Evolutionary conservation across 23 tunicate species (phyloP), one percentile per base, ranked within the genome.

Genomic region (Trididemnum clinides): DNA sequence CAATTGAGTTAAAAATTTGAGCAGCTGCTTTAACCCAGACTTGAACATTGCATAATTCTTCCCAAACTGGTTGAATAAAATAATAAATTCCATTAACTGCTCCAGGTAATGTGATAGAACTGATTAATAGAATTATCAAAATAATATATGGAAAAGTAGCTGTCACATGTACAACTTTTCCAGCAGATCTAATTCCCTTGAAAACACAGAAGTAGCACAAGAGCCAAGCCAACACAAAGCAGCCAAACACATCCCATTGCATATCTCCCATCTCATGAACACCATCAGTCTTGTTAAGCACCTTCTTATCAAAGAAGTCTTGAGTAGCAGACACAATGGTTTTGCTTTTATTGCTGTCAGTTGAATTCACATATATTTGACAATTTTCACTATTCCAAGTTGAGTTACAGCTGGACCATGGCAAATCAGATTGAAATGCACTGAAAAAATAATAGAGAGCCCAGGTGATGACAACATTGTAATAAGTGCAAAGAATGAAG

Each of bases 1-100:
- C 99, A 65, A 96, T 87, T 0, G 96, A 88, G 84, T 88, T 91
- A 34, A 91, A 96, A 64, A 77, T 84, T 64, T 96, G 99, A 6
- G 93, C 96, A 3, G 99, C 93, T 15, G 99, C 99, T 28, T 83
- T 84, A 19, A 96, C 82, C 99, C 99, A 96, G 6, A 96, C 88
- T 83, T 95, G 50, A 2, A 77, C 84, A 58, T 88, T 83, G 35
- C 80, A 35, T 26, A 92, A 69, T 54, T 88, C 64, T 30, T 28
- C 28, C 99, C 99, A 91, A 12, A 77, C 82, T 15, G 98, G 94
- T 27, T 51, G 81, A 32, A 96, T 23, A 35, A 96, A 96, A 69
- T 87, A 96, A 0, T 44, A 19, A 32, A 96, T 63, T 27, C 99
- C 99, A 31, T 84, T 58, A 15, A 2, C 30, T 1, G 99, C 97